Base-by-base conservation (phyloP, 2,113 vertebrate species). In the Ondatra zibethicus region DNA sequence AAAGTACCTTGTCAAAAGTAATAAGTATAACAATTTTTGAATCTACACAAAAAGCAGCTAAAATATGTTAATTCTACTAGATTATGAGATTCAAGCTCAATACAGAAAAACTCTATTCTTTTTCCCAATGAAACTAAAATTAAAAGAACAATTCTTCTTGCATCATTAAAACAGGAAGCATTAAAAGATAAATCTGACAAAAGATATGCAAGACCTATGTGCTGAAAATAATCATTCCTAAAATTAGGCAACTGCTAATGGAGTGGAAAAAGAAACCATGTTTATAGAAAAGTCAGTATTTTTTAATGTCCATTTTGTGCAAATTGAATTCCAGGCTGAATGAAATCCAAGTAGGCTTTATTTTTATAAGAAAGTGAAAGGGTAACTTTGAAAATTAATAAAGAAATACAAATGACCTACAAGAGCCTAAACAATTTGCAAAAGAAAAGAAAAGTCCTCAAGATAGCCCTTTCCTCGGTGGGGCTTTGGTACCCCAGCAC, bases 381-480 rank as follows among this genome's bases (percentile, higher is more conserved):
- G 27, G 36, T 80, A 1, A 75, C 55, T 89, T 93, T 29, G n/a
- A 81, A 91, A 93, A 91, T 92, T 42, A 23, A 86, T 75, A 91
- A 58, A 65, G 12, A 96, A 93, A 93, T 85, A 14, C 3, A 87
- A 95, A 89, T 58, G 63, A 92, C 50, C 70, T 68, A 55, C 14
- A 80, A 89, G 31, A 95, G 21, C 13, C 58, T 58, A 91, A 88
- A 91, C 5, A 94, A 82, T 29, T 92, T 95, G 93, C 61, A 81
- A 47, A 90, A n/a, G n/a, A n/a, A n/a, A n/a, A n/a, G n/a, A n/a
- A n/a, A n/a, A n/a, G n/a, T n/a, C n/a, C n/a, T n/a, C n/a, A n/a
- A n/a, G n/a, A n/a, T n/a, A n/a, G n/a, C n/a, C n/a, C n/a, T n/a
- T n/a, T n/a, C n/a, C n/a, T n/a, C n/a, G n/a, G n/a, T n/a, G n/a